Conservation (phyloP, 1,140 invertebrate genomes). For the Dermatophagoides farinae region DNA sequence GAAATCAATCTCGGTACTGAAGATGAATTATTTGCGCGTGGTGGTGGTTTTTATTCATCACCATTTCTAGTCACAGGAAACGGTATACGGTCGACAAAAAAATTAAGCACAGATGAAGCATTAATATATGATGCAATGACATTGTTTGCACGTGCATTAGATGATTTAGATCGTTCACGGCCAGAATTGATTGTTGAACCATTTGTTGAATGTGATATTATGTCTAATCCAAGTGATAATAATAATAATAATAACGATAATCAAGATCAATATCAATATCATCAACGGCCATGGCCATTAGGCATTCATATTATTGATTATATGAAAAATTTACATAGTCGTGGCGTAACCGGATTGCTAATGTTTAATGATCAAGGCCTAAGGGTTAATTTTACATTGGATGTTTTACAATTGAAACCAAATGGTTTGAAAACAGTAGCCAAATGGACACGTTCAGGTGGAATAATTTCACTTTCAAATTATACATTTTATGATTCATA, state of each 20-base stretch:
- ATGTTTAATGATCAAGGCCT: constrained; percentile 83
- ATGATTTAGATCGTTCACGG: constrained; percentile 20
- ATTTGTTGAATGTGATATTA: background rate
- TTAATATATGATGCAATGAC: constrained; percentile 29
- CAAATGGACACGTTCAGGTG: background rate
- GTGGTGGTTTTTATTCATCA: too few relatives aligned
- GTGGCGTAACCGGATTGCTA: constrained; percentile 65
- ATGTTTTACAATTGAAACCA: constrained; percentile 38
- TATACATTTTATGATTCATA: constrained; percentile 5
- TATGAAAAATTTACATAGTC: too few relatives aligned
- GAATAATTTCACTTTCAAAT: background rate
- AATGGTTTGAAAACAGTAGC: constrained; percentile 4
- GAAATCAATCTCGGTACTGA: background rate
- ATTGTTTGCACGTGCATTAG: constrained; percentile 25
- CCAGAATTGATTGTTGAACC: constrained; percentile 32
- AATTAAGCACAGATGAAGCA: constrained; percentile 31
- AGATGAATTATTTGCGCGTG: background rate
- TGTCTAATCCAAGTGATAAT: background rate
- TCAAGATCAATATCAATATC: too few relatives aligned
- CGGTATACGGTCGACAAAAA: too few relatives aligned
- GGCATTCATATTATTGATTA: too few relatives aligned
- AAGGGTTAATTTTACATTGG: constrained; percentile 63
- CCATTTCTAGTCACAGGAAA: too few relatives aligned
- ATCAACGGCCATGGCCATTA: too few relatives aligned
- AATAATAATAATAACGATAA: background rate